phyloP scores from a whole-genome alignment of 1,140 invertebrate species.

The Drosophila simulans region DNA sequence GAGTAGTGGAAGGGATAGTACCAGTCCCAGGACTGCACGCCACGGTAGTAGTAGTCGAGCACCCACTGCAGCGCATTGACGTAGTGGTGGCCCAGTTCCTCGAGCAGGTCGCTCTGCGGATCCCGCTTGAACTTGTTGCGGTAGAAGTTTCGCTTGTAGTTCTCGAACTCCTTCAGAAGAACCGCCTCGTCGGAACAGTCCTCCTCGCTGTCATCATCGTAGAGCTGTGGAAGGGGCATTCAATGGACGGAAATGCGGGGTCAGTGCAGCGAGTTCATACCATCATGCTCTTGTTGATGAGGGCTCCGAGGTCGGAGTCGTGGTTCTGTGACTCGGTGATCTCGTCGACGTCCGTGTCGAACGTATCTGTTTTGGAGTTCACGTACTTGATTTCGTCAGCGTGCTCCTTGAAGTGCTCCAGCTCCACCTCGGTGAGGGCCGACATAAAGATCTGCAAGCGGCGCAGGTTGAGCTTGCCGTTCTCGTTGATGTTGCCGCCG shows the following conservation, averaged over 20 bases:
- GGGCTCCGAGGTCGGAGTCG: conserved; percentile 73
- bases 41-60: conserved; percentile 97
- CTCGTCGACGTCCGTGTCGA: conserved; percentile 67
- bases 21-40: conserved; percentile 98
- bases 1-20: conserved; percentile 98
- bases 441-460: conserved; percentile 95
- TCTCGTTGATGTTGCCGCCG: conserved; percentile 96
- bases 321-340: conserved; percentile 60
- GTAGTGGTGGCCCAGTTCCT: conserved; percentile 88
- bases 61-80: conserved; percentile 98
- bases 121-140: conserved; percentile 93
- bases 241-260: too few relatives aligned
- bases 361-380: conserved; percentile 88
- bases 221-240: conserved; percentile 28
- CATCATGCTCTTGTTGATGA: conserved; percentile 69
- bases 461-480: conserved; percentile 92
- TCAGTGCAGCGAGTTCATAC: conserved; percentile 13
- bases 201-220: conserved; percentile 81
- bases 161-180: conserved; percentile 89
- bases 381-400: conserved; percentile 95
- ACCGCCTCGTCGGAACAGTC: conserved; percentile 85
- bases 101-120: conserved; percentile 91
- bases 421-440: conserved; percentile 91
- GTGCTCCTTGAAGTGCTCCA: conserved; percentile 93
- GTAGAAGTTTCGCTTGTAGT: conserved; percentile 96